phyloP scores from a whole-genome alignment of 1,140 invertebrate species.

The Lepidurus apus region DNA sequence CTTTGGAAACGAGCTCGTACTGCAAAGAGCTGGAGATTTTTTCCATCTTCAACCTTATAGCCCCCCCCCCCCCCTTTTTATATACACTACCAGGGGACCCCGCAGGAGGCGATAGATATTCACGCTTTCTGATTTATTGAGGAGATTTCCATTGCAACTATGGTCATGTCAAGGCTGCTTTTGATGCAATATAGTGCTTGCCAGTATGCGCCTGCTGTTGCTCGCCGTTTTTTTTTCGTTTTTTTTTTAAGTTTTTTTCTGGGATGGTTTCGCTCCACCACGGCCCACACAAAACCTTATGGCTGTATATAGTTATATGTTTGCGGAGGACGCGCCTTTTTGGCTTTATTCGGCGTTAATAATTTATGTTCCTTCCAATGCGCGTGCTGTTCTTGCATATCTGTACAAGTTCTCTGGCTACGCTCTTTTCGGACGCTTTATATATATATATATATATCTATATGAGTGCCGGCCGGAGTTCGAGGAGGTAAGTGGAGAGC shows the following conservation, averaged over 20 bases:
- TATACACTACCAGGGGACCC: background rate
- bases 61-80: too few relatives aligned
- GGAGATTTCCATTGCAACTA: background rate
- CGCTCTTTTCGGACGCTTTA: background rate
- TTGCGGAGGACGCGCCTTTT: conserved; percentile 1
- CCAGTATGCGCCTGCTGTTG: background rate
- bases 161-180: background rate
- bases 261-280: background rate
- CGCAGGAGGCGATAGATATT: background rate
- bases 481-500: background rate
- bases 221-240: background rate
- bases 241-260: background rate
- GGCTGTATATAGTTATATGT: background rate
- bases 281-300: background rate
- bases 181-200: background rate
- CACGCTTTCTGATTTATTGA: background rate
- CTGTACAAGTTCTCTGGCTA: background rate
- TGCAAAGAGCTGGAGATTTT: too few relatives aligned
- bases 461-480: too few relatives aligned
- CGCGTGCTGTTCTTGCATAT: background rate
- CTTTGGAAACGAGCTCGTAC: too few relatives aligned
- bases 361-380: conserved; percentile 12
- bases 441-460: too few relatives aligned
- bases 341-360: background rate
- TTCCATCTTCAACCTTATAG: too few relatives aligned